Conservation (phyloP, 2,888 invertebrate species). For the Harpalus rufipes region DNA sequence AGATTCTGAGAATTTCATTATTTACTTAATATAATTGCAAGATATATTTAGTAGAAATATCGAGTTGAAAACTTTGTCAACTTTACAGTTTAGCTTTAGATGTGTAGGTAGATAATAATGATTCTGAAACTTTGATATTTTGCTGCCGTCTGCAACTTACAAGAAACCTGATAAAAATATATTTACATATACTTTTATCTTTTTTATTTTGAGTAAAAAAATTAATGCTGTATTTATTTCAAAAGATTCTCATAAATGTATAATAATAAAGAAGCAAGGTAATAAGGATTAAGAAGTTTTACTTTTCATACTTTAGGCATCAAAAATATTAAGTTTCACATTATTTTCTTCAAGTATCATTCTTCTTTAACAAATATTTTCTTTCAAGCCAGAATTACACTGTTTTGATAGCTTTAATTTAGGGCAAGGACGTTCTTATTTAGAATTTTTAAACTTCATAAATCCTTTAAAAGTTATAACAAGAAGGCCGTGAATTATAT, state of each 20-base stretch:
- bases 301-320: neutral
- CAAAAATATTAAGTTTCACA: neutral
- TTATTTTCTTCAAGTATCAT: neutral
- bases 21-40: too few relatives aligned
- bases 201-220: too few relatives aligned
- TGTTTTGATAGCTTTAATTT: slow-evolving; percentile 6
- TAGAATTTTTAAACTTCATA: neutral
- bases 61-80: neutral
- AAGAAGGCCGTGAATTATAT: too few relatives aligned
- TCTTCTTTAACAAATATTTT: neutral
- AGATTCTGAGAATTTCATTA: too few relatives aligned
- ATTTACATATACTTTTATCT: too few relatives aligned
- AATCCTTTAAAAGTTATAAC: neutral
- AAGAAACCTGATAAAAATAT: too few relatives aligned
- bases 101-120: neutral
- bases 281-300: neutral
- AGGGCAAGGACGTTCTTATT: neutral
- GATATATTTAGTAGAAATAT: too few relatives aligned
- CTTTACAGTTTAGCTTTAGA: neutral
- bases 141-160: too few relatives aligned
- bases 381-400: neutral
- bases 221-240: too few relatives aligned
- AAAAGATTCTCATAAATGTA: neutral
- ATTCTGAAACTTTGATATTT: neutral
- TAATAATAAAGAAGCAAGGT: neutral